A percentile compares a stretch with the other conserved stretches of the same genome.
phyloP scores from a whole-genome alignment of 2,113 vertebrate species.

The Nannospalax galili region DNA sequence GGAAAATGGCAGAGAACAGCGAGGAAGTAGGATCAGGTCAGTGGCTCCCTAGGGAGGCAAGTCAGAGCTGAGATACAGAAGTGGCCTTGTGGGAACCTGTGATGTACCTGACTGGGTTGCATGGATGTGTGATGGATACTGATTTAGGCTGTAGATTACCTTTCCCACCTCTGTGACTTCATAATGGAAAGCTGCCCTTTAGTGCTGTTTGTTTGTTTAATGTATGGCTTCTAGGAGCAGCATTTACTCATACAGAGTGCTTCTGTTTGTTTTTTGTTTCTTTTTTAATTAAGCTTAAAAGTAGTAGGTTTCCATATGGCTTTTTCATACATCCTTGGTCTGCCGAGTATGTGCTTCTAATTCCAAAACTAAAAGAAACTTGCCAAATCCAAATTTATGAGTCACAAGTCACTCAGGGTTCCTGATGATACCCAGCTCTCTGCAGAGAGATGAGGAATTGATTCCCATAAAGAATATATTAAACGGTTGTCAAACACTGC shows the following conservation, averaged over 20 bases:
- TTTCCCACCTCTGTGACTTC: slow-evolving; percentile 1
- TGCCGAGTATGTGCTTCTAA: slow-evolving; percentile 34
- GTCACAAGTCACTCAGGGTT: neutral
- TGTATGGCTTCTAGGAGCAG: too few species aligned
- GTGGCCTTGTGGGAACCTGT: neutral
- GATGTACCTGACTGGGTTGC: neutral
- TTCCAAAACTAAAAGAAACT: slow-evolving; percentile 40
- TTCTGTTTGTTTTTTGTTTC: too few species aligned
- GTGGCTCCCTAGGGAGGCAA: neutral
- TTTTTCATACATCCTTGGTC: neutral
- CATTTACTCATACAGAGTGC: too few species aligned
- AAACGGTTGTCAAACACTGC: neutral
- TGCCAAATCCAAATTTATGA: neutral
- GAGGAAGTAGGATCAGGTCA: neutral
- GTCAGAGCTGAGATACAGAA: neutral
- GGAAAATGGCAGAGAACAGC: neutral
- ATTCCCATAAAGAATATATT: neutral
- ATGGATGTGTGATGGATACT: neutral
- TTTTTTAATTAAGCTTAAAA: too few species aligned
- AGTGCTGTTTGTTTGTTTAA: too few species aligned
- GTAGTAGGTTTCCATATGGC: too few species aligned
- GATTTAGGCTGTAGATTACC: neutral
- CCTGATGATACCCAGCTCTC: neutral
- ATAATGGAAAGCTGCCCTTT: neutral
- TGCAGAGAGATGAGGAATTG: neutral